Evolutionary conservation across 2,113 vertebrate species (phyloP).

Genomic region (Hippopotamus amphibius): DNA sequence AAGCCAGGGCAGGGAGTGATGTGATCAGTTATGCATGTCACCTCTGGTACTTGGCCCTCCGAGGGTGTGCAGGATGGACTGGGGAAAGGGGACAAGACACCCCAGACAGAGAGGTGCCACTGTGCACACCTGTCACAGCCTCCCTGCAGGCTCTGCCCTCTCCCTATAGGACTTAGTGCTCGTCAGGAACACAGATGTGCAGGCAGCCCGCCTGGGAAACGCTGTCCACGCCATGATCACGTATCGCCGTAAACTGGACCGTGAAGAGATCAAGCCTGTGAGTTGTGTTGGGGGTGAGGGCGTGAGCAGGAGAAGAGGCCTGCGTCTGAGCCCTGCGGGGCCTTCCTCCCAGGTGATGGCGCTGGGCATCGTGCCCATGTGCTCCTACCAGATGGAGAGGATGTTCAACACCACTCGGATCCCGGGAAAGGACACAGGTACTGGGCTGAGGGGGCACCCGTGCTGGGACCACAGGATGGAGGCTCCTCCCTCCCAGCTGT

Average conservation of each 20-base stretch:
- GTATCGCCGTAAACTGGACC: constrained; percentile 95
- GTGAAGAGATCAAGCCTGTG: constrained; percentile 93
- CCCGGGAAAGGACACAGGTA: constrained; percentile 94
- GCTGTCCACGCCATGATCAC: constrained; percentile 92
- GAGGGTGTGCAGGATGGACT: fast-evolving
- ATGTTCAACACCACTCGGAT: constrained; percentile 97
- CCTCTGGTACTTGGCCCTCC: background rate
- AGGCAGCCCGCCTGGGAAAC: constrained; percentile 94
- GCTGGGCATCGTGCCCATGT: constrained; percentile 95
- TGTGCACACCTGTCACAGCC: background rate
- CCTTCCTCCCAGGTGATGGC: constrained; percentile 89
- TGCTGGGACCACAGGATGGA: fast-evolving
- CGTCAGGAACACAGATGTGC: constrained; percentile 87
- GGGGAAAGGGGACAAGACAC: background rate
- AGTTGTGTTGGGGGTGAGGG: constrained; percentile 58
- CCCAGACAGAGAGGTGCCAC: background rate
- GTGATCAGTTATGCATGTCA: fast-evolving
- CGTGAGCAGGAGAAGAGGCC: background rate
- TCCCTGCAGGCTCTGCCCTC: background rate
- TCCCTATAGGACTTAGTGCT: constrained; percentile 91
- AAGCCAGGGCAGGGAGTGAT: background rate
- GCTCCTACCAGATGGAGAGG: constrained; percentile 95
- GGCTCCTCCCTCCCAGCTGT: background rate
- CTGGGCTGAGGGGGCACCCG: fast-evolving
- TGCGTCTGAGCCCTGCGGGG: background rate